These are phyloP conservation scores for Sparus aurata DNA, from an alignment of 2,797 vertebrate species.

Conservation along the genomic window DNA sequence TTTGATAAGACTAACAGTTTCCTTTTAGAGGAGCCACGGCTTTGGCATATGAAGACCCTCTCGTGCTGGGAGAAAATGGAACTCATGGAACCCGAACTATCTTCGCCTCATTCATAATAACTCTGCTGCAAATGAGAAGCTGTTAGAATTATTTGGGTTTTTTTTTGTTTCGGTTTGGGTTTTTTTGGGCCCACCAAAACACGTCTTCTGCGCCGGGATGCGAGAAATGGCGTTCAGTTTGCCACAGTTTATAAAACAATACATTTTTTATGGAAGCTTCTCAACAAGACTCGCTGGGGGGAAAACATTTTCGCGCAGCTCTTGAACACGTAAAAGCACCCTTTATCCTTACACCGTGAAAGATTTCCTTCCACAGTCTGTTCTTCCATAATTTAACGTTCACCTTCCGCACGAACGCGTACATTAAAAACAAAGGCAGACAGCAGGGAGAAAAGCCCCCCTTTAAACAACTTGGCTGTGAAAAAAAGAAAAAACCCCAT, in stretches of 20 bases:
- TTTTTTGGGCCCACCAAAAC: background rate
- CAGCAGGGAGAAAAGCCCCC: slow-evolving; percentile 12
- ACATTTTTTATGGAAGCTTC: slow-evolving; percentile 18
- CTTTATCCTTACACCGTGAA: slow-evolving; percentile 25
- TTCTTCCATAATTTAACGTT: slow-evolving; percentile 22
- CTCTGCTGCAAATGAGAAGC: slow-evolving; percentile 18
- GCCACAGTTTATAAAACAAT: background rate
- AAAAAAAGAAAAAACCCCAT: slow-evolving; percentile 14
- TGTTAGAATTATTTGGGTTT: background rate
- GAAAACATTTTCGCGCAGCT: slow-evolving; percentile 9
- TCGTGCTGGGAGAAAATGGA: slow-evolving; percentile 53
- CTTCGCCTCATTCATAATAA: slow-evolving; percentile 27
- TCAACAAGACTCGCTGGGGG: slow-evolving; percentile 6
- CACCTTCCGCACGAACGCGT: slow-evolving; percentile 13
- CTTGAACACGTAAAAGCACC: slow-evolving; percentile 4
- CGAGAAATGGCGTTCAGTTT: background rate
- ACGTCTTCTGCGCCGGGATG: background rate
- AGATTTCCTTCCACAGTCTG: slow-evolving; percentile 15
- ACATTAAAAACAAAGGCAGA: slow-evolving; percentile 22
- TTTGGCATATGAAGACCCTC: slow-evolving; percentile 23
- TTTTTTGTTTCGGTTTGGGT: no score
- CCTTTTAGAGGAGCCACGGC: slow-evolving; percentile 48
- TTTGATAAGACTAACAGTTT: slow-evolving; percentile 65
- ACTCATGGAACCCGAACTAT: slow-evolving; percentile 22
- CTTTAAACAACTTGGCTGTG: slow-evolving; percentile 19